phyloP scores from a whole-genome alignment of 2,113 vertebrate species.

The Hipposideros armiger region DNA sequence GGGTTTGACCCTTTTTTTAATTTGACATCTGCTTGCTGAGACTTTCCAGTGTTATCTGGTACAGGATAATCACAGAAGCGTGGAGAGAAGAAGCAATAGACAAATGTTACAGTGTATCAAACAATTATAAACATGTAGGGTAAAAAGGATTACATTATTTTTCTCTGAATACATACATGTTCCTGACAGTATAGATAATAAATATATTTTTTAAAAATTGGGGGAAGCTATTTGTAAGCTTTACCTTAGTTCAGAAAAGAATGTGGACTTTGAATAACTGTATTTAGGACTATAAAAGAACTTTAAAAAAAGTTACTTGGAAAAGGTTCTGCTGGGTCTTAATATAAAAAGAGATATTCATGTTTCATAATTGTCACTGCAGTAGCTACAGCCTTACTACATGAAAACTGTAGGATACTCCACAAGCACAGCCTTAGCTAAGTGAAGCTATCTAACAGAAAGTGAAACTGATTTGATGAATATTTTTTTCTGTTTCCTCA shows the following conservation, averaged over 20 bases:
- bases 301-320: conserved; percentile 57
- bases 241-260: conserved; percentile 55
- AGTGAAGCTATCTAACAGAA: conserved; percentile 73
- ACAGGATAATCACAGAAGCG: background rate
- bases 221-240: background rate
- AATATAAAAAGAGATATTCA: background rate
- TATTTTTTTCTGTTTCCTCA: conserved; percentile 46
- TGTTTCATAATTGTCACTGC: background rate
- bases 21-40: conserved; percentile 46
- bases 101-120: background rate
- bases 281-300: conserved; percentile 29
- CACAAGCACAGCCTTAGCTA: conserved; percentile 47
- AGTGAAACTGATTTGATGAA: conserved; percentile 79
- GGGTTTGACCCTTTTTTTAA: conserved; percentile 64
- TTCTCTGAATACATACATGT: background rate
- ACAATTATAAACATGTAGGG: background rate
- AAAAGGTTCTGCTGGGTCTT: conserved; percentile 48
- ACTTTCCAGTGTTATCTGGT: conserved; percentile 4
- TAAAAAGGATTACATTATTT: conserved; percentile 23
- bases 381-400: background rate
- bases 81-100: conserved; percentile 39
- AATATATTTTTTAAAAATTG: background rate
- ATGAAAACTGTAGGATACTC: background rate
- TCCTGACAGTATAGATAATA: conserved; percentile 26
- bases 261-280: background rate